These are phyloP conservation scores for Channa maculata DNA, from an alignment of 2,113 vertebrate genomes.

Conservation along the genomic window DNA sequence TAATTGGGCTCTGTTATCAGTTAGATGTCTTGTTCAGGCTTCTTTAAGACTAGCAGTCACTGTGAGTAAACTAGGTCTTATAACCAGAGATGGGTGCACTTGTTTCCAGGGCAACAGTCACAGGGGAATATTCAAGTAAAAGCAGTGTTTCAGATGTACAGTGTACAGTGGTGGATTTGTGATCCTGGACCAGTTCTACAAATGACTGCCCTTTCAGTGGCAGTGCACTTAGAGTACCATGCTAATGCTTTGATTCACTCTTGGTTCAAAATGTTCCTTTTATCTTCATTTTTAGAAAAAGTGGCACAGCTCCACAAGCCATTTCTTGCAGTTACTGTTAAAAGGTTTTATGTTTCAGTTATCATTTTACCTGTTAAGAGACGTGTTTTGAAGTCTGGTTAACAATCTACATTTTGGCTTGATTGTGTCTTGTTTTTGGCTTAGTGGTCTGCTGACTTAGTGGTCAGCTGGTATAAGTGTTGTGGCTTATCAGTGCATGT, in stretches of 20 bases:
- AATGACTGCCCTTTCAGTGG: neutral
- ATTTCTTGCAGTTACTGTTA: too few relatives aligned
- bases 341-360: too few relatives aligned
- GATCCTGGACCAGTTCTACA: neutral
- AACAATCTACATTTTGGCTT: too few relatives aligned
- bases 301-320: neutral
- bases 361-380: neutral
- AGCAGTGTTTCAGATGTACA: constrained; percentile 22
- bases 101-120: constrained; percentile 73
- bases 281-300: neutral
- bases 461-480: too few relatives aligned
- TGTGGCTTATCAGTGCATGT: neutral
- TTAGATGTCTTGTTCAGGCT: constrained; percentile 34
- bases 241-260: neutral
- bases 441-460: too few relatives aligned
- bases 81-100: constrained; percentile 51
- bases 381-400: neutral
- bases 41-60: constrained; percentile 19
- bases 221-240: neutral
- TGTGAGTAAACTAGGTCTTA: constrained; percentile 57
- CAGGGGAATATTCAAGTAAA: constrained; percentile 22
- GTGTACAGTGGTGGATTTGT: constrained; percentile 2
- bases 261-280: neutral
- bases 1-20: constrained; percentile 23
- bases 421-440: too few relatives aligned